Base-by-base conservation (phyloP, 2,797 vertebrate species). In the Sternotherus odoratus region DNA sequence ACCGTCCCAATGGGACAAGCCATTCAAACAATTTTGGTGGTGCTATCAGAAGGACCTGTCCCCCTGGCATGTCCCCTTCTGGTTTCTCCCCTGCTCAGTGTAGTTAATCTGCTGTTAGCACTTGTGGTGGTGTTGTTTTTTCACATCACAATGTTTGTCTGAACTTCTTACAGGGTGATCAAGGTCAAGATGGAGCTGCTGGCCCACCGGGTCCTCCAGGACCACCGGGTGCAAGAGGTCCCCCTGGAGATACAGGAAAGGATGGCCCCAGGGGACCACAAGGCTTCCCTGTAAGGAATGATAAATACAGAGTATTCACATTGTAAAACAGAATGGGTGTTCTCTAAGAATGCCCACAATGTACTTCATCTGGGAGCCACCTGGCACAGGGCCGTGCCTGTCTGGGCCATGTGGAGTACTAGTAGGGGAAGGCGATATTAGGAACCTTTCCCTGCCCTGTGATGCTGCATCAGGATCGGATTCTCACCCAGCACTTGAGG, bases 231-330 rank as follows among this genome's bases (percentile, higher is more conserved):
- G 98, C 98, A 90, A 98, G 98, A 87, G 99, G 99, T 51, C 99
- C 99, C 94, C 99, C 99, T 91, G 99, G 99, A 43, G 99, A 99
- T 97, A 99, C 98, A 1, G 99, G 99, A 93, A 99, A 98, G 95
- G 99, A 99, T 48, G 99, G 99, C 43, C 99, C 99, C 84, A 98
- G 98, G 90, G 99, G 99, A 94, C 98, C 98, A 87, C 94, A 98
- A 94, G 99, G 99, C 96, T 98, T 98, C 63, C 96, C 90, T 92
- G 99, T 99, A 98, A 98, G 99, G 96, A 87, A 0, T 53, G 54
- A 82, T 93, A 87, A 91, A 94, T 39, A 74, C 21, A 75, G 63
- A 56, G 49, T 46, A 46, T 60, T 48, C 43, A 23, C 33, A 16
- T 48, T 39, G 19, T n/a, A 86, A 69, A 86, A 39, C 79, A 54